phyloP scores from a whole-genome alignment of 2,113 vertebrate species.

The Bubo bubo region DNA sequence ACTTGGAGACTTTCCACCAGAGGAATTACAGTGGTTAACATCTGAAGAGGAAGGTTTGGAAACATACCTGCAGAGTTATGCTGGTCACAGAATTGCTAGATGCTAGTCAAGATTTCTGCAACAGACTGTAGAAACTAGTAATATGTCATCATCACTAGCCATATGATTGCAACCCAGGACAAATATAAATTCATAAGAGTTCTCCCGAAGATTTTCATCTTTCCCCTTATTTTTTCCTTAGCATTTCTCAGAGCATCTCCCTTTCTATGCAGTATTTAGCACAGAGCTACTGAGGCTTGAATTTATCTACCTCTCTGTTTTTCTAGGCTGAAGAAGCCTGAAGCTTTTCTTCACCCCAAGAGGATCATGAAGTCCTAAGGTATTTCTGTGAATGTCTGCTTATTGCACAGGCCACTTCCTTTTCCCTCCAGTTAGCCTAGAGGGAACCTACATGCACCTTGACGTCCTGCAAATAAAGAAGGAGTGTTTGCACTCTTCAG shows the following conservation, averaged over 20 bases:
- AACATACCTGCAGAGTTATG: not conserved
- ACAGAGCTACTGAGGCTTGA: not conserved
- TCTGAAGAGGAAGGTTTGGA: not conserved
- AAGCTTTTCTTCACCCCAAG: not conserved
- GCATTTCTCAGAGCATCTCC: not conserved
- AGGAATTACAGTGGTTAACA: not conserved
- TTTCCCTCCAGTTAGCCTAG: conserved; percentile 36
- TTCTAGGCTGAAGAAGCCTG: conserved; percentile 4
- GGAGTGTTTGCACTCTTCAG: not conserved
- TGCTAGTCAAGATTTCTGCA: not conserved
- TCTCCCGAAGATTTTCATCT: not conserved
- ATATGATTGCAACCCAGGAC: not conserved
- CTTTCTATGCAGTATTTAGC: not conserved
- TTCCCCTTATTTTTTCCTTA: not conserved
- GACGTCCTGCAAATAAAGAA: not conserved
- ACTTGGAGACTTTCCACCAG: not conserved
- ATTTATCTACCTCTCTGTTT: not conserved
- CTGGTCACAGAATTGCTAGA: not conserved
- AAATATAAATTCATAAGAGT: not conserved
- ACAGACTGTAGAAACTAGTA: not conserved
- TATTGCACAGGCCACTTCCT: conserved; percentile 29
- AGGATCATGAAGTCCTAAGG: not conserved
- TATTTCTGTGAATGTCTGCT: not conserved
- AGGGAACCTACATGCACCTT: not conserved
- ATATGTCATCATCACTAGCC: not conserved